Conservation (phyloP, 2,113 vertebrate species). For the Sardina pilchardus region DNA sequence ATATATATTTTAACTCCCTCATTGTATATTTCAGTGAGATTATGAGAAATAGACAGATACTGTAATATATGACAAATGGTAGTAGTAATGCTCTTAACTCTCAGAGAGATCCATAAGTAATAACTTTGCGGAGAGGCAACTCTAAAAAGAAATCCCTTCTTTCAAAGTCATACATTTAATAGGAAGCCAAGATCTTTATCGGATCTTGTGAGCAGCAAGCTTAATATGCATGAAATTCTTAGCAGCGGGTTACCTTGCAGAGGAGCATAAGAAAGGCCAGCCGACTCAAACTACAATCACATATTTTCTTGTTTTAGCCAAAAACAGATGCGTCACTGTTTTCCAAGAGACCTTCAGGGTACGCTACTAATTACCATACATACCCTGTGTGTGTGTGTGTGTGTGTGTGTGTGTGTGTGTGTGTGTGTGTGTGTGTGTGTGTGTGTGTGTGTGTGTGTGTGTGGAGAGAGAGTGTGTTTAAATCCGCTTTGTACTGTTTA, state of each 20-base stretch:
- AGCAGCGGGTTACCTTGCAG: constrained; percentile 2
- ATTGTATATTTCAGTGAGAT: background rate
- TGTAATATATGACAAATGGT: background rate
- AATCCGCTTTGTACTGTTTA: background rate
- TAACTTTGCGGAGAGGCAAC: background rate
- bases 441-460: too few relatives aligned
- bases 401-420: too few relatives aligned
- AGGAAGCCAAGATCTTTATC: constrained; percentile 3
- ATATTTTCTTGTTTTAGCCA: background rate
- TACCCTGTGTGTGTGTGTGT: background rate
- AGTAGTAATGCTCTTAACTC: background rate
- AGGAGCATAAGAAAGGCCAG: background rate
- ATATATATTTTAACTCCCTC: background rate
- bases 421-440: too few relatives aligned
- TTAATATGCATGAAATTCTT: constrained; percentile 10
- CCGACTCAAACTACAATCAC: background rate
- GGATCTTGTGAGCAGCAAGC: background rate
- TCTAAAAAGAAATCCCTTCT: background rate
- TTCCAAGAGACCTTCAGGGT: background rate
- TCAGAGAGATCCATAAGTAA: background rate
- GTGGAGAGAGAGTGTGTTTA: background rate
- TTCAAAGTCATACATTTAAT: constrained; percentile 1
- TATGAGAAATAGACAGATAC: background rate
- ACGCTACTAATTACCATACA: background rate
- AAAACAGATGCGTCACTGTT: background rate